Evolutionary conservation across 2,888 invertebrate species (phyloP).

Genomic region (Chydorus sphaericus): DNA sequence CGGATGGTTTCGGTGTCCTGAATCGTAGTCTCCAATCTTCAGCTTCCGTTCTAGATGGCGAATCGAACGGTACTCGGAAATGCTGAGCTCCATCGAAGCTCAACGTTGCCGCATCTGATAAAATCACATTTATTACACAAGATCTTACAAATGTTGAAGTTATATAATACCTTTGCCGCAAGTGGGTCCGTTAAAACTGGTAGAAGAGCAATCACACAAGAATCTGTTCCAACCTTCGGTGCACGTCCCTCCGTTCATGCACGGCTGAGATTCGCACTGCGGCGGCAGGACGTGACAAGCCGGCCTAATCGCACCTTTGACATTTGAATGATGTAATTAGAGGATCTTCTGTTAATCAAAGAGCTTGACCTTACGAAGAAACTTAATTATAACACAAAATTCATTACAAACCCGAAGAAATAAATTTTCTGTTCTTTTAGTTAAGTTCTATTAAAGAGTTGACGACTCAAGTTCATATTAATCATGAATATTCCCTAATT

Average conservation of each 20-base stretch:
- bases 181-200: slow-evolving; percentile 74
- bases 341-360: no score
- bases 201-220: slow-evolving; percentile 81
- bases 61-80: slow-evolving; percentile 55
- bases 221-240: slow-evolving; percentile 91
- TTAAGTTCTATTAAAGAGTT: no score
- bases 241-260: slow-evolving; percentile 76
- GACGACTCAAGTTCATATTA: no score
- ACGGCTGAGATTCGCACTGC: slow-evolving; percentile 52
- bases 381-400: no score
- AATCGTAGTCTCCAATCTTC: slow-evolving; percentile 79
- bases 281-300: slow-evolving; percentile 64
- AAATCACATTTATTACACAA: slow-evolving; percentile 12
- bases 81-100: slow-evolving; percentile 80
- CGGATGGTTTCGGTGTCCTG: slow-evolving; percentile 58
- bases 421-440: no score
- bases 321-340: no score
- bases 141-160: background rate
- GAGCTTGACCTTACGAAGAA: no score
- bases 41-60: slow-evolving; percentile 64
- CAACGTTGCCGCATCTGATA: slow-evolving; percentile 67
- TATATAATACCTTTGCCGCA: slow-evolving; percentile 59
- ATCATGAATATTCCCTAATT: no score
- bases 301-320: slow-evolving; percentile 68
- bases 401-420: no score